phyloP scores from a whole-genome alignment of 1,140 invertebrate species.

The Euglossa dilemma region DNA sequence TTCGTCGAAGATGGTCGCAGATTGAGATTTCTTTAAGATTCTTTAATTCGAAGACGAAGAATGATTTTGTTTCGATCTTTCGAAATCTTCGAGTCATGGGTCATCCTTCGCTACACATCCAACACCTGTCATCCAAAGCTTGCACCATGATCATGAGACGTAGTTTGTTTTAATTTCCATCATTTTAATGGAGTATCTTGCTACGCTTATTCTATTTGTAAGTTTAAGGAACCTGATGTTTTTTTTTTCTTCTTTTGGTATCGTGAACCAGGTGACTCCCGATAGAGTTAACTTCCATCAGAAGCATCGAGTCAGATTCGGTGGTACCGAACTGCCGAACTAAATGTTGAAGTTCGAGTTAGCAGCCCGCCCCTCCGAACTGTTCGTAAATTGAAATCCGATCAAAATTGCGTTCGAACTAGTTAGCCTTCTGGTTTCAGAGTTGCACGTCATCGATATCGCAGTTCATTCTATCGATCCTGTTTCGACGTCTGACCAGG shows the following conservation, averaged over 20 bases:
- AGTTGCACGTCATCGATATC: background rate
- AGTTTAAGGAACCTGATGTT: background rate
- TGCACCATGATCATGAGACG: background rate
- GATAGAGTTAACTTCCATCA: background rate
- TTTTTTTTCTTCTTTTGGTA: too few relatives aligned
- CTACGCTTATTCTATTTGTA: too few relatives aligned
- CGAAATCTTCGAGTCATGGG: background rate
- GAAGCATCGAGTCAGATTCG: background rate
- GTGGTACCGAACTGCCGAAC: background rate
- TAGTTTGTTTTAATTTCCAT: too few relatives aligned
- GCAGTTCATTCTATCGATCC: background rate
- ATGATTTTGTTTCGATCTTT: background rate
- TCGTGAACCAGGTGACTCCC: background rate
- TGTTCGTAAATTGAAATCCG: conserved; percentile 35
- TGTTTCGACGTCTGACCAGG: background rate
- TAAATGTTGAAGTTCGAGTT: conserved; percentile 23
- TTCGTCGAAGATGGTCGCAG: too few relatives aligned
- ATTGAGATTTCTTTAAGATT: too few relatives aligned
- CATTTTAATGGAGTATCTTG: background rate
- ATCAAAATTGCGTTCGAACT: conserved; percentile 23
- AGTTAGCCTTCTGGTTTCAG: conserved; percentile 12
- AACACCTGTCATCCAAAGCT: background rate
- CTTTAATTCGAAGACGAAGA: too few relatives aligned
- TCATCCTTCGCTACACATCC: background rate
- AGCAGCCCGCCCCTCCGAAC: background rate